Evolutionary conservation across 2,888 invertebrate genomes (phyloP).

Genomic region (Cephus pulcher): DNA sequence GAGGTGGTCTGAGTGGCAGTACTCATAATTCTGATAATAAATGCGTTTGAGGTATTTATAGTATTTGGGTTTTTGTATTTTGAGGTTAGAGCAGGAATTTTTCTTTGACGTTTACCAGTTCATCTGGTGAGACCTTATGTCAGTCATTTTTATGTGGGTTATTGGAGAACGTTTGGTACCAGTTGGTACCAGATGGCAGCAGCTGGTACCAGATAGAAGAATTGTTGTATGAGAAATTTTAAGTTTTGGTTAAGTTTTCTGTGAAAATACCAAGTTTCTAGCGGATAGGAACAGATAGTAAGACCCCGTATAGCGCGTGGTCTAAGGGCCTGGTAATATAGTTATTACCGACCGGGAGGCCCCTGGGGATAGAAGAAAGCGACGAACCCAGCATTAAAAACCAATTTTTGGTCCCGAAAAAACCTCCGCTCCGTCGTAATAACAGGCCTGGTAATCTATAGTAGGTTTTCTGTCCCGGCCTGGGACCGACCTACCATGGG

Average conservation of each 20-base stretch:
- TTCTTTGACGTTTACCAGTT: too few relatives aligned
- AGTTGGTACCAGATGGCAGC: too few relatives aligned
- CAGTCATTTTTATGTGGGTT: too few relatives aligned
- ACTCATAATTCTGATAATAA: slow-evolving; percentile 65
- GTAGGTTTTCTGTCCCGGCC: slow-evolving; percentile 63
- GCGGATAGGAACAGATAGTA: too few relatives aligned
- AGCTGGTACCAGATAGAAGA: too few relatives aligned
- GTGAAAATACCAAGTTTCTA: too few relatives aligned
- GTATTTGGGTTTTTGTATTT: too few relatives aligned
- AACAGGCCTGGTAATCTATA: slow-evolving; percentile 65
- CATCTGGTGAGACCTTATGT: too few relatives aligned
- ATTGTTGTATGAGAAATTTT: too few relatives aligned
- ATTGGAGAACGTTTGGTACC: too few relatives aligned
- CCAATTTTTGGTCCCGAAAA: slow-evolving; percentile 65
- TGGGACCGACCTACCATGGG: slow-evolving; percentile 36
- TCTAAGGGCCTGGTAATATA: slow-evolving; percentile 62
- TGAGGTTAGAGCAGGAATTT: too few relatives aligned
- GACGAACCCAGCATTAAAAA: slow-evolving; percentile 64
- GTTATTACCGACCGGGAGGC: slow-evolving; percentile 61
- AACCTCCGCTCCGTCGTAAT: slow-evolving; percentile 61
- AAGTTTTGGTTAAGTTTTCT: too few relatives aligned
- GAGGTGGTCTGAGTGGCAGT: slow-evolving; percentile 4
- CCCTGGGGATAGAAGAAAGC: slow-evolving; percentile 55
- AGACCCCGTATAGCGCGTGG: slow-evolving; percentile 37
- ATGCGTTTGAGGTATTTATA: slow-evolving; percentile 32